Percentiles rank a stretch among this genome's conserved stretches.
phyloP scores from a whole-genome alignment of 2,888 invertebrate species.

The Drosophila lutescens region DNA sequence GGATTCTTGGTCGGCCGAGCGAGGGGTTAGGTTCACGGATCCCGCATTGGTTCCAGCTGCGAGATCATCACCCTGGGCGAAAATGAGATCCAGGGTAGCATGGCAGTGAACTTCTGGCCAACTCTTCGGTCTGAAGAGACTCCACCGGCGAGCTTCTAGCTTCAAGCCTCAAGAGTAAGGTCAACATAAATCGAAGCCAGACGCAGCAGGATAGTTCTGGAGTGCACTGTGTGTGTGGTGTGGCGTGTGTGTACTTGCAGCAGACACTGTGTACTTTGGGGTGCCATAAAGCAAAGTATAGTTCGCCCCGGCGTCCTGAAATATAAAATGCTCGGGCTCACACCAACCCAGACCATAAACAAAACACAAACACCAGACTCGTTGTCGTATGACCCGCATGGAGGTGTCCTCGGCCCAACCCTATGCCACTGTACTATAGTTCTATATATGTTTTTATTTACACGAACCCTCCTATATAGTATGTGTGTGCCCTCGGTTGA shows the following conservation, averaged over 20 bases:
- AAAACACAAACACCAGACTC: slow-evolving; percentile 47
- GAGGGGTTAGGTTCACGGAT: slow-evolving; percentile 8
- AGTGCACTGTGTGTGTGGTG: slow-evolving; percentile 23
- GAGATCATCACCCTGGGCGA: slow-evolving; percentile 27
- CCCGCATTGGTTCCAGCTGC: slow-evolving; percentile 30
- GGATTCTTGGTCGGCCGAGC: slow-evolving; percentile 1
- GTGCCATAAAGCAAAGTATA: slow-evolving; percentile 78
- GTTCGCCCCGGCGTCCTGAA: slow-evolving; percentile 51
- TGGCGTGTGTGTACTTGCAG: slow-evolving; percentile 32
- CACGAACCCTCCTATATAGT: slow-evolving; percentile 50
- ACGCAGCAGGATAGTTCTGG: slow-evolving; percentile 41
- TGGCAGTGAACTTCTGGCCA: slow-evolving; percentile 23
- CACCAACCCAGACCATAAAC: slow-evolving; percentile 73
- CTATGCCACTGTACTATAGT: slow-evolving; percentile 1
- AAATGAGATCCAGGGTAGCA: slow-evolving; percentile 2
- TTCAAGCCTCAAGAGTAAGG: slow-evolving; percentile 46
- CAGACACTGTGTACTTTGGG: slow-evolving; percentile 68
- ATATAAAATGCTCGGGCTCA: slow-evolving; percentile 73
- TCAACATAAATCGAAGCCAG: slow-evolving; percentile 53
- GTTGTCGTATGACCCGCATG: slow-evolving; percentile 29
- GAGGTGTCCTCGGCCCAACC: slow-evolving; percentile 8
- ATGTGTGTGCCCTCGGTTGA: slow-evolving; percentile 63
- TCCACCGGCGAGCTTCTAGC: neutral
- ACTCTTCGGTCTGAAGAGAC: slow-evolving; percentile 10
- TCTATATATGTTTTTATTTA: slow-evolving; percentile 69